Conservation (phyloP, 2,888 invertebrate genomes). For the Rotaria socialis region DNA sequence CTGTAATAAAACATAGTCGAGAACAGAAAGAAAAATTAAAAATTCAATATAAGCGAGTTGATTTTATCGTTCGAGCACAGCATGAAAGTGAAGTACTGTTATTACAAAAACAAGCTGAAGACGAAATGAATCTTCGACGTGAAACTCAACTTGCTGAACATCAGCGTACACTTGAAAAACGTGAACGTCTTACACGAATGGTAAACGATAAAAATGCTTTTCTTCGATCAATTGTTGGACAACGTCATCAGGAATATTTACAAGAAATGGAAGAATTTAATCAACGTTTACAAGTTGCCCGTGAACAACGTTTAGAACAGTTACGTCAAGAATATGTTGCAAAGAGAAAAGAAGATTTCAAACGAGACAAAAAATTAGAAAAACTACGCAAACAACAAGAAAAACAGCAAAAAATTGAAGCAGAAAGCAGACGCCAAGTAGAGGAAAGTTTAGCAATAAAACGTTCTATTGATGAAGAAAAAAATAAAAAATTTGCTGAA, state of each 20-base stretch:
- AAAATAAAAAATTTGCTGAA: slow-evolving; percentile 37
- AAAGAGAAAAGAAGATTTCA: slow-evolving; percentile 37
- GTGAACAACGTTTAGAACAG: slow-evolving; percentile 38
- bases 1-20: slow-evolving; percentile 40
- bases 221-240: background rate
- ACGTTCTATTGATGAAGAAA: slow-evolving; percentile 25
- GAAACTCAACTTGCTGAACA: slow-evolving; percentile 35
- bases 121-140: background rate
- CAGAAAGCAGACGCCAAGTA: background rate
- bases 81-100: slow-evolving; percentile 43
- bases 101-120: slow-evolving; percentile 39
- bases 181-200: slow-evolving; percentile 38
- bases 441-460: background rate
- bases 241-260: slow-evolving; percentile 37
- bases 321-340: slow-evolving; percentile 37
- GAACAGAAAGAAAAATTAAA: slow-evolving; percentile 43
- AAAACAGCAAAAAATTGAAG: background rate
- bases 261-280: slow-evolving; percentile 38
- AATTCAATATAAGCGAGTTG: slow-evolving; percentile 40
- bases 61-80: slow-evolving; percentile 44
- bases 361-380: background rate
- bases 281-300: slow-evolving; percentile 3
- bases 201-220: slow-evolving; percentile 40
- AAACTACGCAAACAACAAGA: background rate
- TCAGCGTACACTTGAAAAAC: slow-evolving; percentile 27